Evolutionary conservation across 2,113 vertebrate genomes (phyloP).

Genomic region (Prietella phreatophila): DNA sequence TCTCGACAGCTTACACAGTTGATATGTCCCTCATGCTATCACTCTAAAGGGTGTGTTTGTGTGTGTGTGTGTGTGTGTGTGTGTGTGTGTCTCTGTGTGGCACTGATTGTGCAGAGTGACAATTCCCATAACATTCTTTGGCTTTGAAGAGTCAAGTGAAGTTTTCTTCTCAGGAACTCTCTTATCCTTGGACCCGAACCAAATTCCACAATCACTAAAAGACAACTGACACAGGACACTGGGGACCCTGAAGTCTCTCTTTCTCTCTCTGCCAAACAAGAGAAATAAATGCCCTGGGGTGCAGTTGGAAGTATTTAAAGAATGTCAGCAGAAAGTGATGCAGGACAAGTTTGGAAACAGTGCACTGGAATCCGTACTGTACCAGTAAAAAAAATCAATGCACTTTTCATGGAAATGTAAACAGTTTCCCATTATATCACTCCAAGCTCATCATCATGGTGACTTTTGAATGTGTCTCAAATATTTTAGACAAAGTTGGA

Average conservation of each 20-base stretch:
- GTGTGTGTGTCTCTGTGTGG: constrained; percentile 42
- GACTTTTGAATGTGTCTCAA: not conserved
- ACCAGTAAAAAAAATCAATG: not conserved
- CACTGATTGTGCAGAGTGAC: constrained; percentile 67
- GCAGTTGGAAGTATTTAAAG: constrained; percentile 74
- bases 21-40: constrained; percentile 74
- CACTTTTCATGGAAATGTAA: not conserved
- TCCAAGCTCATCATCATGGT: not conserved
- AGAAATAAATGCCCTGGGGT: constrained; percentile 80
- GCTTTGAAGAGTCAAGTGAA: constrained; percentile 76
- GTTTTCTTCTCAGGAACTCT: constrained; percentile 79
- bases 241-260: constrained; percentile 68
- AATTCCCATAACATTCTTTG: constrained; percentile 79
- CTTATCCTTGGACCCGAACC: constrained; percentile 83
- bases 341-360: not conserved
- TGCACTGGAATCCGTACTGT: not conserved
- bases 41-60: constrained; percentile 7
- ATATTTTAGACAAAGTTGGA: no score
- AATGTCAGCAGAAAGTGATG: constrained; percentile 69
- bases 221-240: constrained; percentile 75
- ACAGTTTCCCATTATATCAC: not conserved
- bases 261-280: not conserved
- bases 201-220: constrained; percentile 77
- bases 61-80: constrained; percentile 34
- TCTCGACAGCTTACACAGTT: constrained; percentile 66